Conservation (phyloP, 2,888 invertebrate genomes). For the Thalpophila matura region DNA sequence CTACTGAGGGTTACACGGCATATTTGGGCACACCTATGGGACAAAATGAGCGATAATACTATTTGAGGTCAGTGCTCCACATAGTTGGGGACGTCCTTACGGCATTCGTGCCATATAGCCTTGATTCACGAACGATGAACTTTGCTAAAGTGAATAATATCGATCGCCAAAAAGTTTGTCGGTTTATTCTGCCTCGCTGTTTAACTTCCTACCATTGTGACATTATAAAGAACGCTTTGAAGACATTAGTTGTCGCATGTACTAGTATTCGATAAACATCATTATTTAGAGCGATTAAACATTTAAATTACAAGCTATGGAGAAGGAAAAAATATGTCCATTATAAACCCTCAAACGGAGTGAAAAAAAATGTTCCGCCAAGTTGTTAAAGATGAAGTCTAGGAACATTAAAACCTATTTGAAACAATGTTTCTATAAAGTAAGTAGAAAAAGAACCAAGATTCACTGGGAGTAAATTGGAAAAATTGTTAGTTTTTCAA, state of each 20-base stretch:
- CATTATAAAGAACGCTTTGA: constrained; percentile 20
- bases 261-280: background rate
- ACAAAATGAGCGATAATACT: constrained; percentile 23
- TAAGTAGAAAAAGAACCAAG: constrained; percentile 6
- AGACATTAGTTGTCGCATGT: background rate
- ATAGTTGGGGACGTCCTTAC: constrained; percentile 54
- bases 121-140: constrained; percentile 62
- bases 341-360: background rate
- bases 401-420: constrained; percentile 12
- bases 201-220: constrained; percentile 26
- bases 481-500: constrained; percentile 35
- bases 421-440: constrained; percentile 11
- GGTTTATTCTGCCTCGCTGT: constrained; percentile 15
- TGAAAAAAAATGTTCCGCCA: background rate
- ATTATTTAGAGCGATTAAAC: background rate
- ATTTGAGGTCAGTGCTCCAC: constrained; percentile 49
- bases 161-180: constrained; percentile 45
- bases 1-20: constrained; percentile 14
- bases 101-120: constrained; percentile 52
- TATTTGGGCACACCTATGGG: constrained; percentile 27
- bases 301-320: background rate
- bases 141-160: constrained; percentile 59
- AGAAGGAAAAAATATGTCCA: background rate
- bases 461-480: constrained; percentile 29
- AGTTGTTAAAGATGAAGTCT: constrained; percentile 10